Base-by-base conservation (phyloP, 1,140 invertebrate species). In the Penaeus vannamei region DNA sequence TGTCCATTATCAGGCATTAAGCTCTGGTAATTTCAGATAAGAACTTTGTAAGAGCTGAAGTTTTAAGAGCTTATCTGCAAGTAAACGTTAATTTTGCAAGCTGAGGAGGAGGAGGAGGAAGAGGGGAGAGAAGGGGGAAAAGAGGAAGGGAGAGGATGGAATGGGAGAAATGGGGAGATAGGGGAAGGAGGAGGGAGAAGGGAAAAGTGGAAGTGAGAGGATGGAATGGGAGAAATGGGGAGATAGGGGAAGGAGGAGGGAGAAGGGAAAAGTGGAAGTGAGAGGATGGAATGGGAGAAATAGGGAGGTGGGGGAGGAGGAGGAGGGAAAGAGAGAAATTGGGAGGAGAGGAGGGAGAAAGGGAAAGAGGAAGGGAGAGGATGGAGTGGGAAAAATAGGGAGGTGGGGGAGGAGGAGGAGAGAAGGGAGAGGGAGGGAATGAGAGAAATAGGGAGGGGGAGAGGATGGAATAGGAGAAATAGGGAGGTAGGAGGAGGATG, bases 1-100 rank as follows among this genome's bases (percentile, higher is more conserved):
- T 22, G 64, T 23, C 87, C 87, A 88, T 88, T 88, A 88, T 88
- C 87, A 88, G 81, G 80, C 86, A 88, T 88, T 88, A 88, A 88
- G 87, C 69, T 88, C 32, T 42, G 53, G 87, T 88, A 84, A 88
- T 88, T 88, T 84, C 59, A 88, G 87, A 88, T 88, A 88, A 77
- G 87, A 88, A 88, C 81, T 88, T 88, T 36, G 59, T 26, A 77
- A 62, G 23, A 60, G 76, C 60, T 80, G 46, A 86, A 86, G 85
- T 86, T 86, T 80, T 86, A 80, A 86, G 76, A 86, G 85, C 85
- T 86, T 86, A 86, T 86, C 76, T 86, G n/a, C 46, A 62, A 88
- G 87, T 42, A 46, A 77, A 83, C 81, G 62, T 84, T 84, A 88
- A 84, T 88, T 88, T 88, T 84, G 69, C 66, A 88, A 83, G 87